Conservation (phyloP, 1,140 invertebrate genomes). For the Bombus picipes region DNA sequence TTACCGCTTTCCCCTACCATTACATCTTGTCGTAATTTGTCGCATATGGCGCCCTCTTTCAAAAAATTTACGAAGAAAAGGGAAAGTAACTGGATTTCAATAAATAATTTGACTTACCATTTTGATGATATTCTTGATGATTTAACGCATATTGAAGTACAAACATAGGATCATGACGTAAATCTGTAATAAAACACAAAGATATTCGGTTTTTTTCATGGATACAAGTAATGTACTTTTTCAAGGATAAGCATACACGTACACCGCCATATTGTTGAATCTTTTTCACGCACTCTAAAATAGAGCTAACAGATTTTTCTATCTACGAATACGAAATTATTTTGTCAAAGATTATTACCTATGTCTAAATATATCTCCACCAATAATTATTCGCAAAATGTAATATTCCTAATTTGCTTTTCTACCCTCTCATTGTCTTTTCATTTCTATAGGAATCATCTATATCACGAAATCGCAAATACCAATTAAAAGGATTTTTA, state of each 20-base stretch:
- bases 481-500: slow-evolving; percentile 30
- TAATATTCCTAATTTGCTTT: neutral
- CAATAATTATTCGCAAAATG: slow-evolving; percentile 10
- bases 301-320: neutral
- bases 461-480: slow-evolving; percentile 17
- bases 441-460: slow-evolving; percentile 28
- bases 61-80: slow-evolving; percentile 50
- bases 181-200: slow-evolving; percentile 73
- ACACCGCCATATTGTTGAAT: slow-evolving; percentile 63
- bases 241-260: slow-evolving; percentile 35
- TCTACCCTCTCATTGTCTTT: neutral
- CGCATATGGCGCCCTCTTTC: slow-evolving; percentile 62
- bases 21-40: slow-evolving; percentile 3
- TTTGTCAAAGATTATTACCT: slow-evolving; percentile 28
- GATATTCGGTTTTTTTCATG: slow-evolving; percentile 48
- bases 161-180: slow-evolving; percentile 56
- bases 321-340: slow-evolving; percentile 5
- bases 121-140: slow-evolving; percentile 53
- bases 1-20: slow-evolving; percentile 11
- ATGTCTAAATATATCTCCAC: slow-evolving; percentile 38
- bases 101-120: slow-evolving; percentile 61
- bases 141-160: slow-evolving; percentile 53
- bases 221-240: slow-evolving; percentile 1
- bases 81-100: slow-evolving; percentile 26
- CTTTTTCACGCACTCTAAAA: slow-evolving; percentile 27